Evolutionary conservation across 2,113 vertebrate species (phyloP).

Genomic region (Percopsis transmontana): DNA sequence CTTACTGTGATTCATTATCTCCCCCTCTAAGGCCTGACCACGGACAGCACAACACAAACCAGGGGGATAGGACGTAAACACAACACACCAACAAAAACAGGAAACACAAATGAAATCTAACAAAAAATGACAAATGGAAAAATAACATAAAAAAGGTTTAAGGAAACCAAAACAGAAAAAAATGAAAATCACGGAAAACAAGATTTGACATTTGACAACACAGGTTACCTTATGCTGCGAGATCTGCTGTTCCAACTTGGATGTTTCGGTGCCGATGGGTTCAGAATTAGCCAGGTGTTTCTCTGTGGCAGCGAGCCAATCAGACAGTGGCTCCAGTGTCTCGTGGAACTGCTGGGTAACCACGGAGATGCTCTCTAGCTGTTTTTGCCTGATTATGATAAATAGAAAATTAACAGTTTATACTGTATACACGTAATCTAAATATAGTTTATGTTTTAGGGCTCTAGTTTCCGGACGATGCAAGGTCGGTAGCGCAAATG

Average conservation of each 20-base stretch:
- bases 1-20: conserved; percentile 88
- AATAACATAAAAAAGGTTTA: conserved; percentile 32
- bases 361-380: conserved; percentile 90
- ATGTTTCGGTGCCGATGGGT: conserved; percentile 89
- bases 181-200: conserved; percentile 16
- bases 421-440: not conserved
- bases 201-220: not conserved
- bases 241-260: conserved; percentile 91
- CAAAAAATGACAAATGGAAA: conserved; percentile 47
- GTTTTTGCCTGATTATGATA: conserved; percentile 81
- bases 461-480: too few relatives aligned
- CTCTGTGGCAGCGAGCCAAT: conserved; percentile 88
- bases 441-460: not conserved
- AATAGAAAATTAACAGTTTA: not conserved
- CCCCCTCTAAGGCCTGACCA: conserved; percentile 91
- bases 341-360: conserved; percentile 96
- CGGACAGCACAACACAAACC: conserved; percentile 32
- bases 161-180: conserved; percentile 27
- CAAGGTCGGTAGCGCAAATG: too few relatives aligned
- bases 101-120: conserved; percentile 46
- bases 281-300: conserved; percentile 90
- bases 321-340: conserved; percentile 88
- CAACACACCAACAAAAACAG: conserved; percentile 39
- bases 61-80: conserved; percentile 33
- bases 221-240: conserved; percentile 86